Evolutionary conservation across 2,113 vertebrate species (phyloP).

Genomic region (Argyrosomus japonicus): DNA sequence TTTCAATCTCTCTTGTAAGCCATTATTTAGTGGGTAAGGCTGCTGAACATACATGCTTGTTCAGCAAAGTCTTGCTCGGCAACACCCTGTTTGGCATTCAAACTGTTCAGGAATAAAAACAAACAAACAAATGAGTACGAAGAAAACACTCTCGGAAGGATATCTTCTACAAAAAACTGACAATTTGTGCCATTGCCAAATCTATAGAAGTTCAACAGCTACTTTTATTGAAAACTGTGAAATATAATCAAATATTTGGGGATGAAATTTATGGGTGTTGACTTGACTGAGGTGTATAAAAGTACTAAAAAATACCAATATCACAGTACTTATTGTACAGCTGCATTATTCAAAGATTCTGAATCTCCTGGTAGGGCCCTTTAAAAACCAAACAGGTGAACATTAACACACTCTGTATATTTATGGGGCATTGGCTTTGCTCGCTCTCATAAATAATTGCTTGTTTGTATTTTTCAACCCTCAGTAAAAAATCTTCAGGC

Average conservation of each 20-base stretch:
- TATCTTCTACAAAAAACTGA: not conserved
- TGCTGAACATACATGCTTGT: slow-evolving; percentile 1
- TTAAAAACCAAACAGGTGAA: slow-evolving; percentile 39
- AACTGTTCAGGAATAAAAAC: not conserved
- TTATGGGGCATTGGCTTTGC: slow-evolving; percentile 49
- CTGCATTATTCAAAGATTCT: slow-evolving; percentile 7
- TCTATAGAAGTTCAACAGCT: not conserved
- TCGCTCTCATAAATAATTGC: slow-evolving; percentile 76
- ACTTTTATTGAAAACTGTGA: slow-evolving; percentile 18
- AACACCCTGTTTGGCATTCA: not conserved
- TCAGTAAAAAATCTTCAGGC: slow-evolving; percentile 72
- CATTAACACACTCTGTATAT: slow-evolving; percentile 55
- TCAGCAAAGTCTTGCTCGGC: not conserved
- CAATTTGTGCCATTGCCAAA: not conserved
- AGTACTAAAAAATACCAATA: not conserved
- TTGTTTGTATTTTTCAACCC: slow-evolving; percentile 74
- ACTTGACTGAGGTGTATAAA: slow-evolving; percentile 1
- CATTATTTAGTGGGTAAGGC: not conserved
- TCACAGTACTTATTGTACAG: not conserved
- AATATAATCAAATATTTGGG: slow-evolving; percentile 18
- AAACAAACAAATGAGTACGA: not conserved
- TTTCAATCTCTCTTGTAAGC: not conserved
- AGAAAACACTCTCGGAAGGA: not conserved
- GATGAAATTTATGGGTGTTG: not conserved
- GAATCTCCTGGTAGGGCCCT: slow-evolving; percentile 14